Conservation (phyloP, 2,113 vertebrate genomes). For the Nibea albiflora region DNA sequence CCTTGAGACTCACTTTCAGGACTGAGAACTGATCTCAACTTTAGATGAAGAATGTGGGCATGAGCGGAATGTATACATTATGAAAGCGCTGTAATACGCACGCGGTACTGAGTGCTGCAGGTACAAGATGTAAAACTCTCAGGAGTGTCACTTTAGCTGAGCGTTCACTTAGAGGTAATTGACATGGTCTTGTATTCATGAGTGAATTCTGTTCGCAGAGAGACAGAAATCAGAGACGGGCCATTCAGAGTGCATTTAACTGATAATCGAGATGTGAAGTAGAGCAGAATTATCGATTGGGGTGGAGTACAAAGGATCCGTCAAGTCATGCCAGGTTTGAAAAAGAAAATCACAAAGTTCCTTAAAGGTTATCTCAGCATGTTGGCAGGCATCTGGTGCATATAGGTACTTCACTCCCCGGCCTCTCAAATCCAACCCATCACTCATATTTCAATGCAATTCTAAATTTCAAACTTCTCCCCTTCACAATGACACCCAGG, state of each 20-base stretch:
- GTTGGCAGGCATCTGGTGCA: conserved; percentile 32
- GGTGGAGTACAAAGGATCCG: conserved; percentile 14
- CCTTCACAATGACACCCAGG: conserved; percentile 45
- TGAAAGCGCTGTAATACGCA: neutral
- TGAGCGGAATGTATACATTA: neutral
- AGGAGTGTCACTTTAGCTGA: neutral
- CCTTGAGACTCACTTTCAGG: conserved; percentile 56
- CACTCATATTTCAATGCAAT: conserved; percentile 43
- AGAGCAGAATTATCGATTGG: conserved; percentile 44
- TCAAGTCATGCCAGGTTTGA: conserved; percentile 36
- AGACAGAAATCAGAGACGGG: neutral
- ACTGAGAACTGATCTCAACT: conserved; percentile 27
- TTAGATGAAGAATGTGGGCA: conserved; percentile 6
- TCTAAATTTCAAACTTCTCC: conserved; percentile 52
- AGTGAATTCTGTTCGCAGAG: conserved; percentile 1
- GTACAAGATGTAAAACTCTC: neutral
- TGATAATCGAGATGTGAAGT: conserved; percentile 49
- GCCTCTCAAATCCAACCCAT: conserved; percentile 20
- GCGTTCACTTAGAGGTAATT: neutral
- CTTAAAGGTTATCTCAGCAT: conserved; percentile 58
- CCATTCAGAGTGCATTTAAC: conserved; percentile 19
- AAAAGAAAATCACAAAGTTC: conserved; percentile 40
- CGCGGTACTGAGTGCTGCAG: neutral
- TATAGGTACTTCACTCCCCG: neutral
- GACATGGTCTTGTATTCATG: neutral